Evolutionary conservation across 1,140 invertebrate species (phyloP).

Genomic region (Zaprionus taronus): DNA sequence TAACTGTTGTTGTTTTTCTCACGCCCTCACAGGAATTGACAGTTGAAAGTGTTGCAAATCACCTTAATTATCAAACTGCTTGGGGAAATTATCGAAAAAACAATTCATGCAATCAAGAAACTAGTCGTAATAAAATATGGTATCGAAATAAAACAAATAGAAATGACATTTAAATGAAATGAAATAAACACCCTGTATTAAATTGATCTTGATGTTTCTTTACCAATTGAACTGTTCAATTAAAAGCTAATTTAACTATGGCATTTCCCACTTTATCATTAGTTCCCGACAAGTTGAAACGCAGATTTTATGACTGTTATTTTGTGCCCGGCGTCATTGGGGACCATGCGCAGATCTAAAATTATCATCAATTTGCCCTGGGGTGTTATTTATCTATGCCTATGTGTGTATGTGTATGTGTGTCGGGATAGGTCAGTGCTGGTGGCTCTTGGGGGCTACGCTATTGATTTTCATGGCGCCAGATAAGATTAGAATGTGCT

Average conservation of each 20-base stretch:
- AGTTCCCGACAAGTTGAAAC: slow-evolving; percentile 8
- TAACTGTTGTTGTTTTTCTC: background rate
- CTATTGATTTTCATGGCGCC: slow-evolving; percentile 59
- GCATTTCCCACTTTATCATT: slow-evolving; percentile 6
- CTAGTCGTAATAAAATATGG: background rate
- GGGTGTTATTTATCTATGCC: slow-evolving; percentile 41
- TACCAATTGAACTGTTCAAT: slow-evolving; percentile 38
- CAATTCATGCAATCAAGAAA: background rate
- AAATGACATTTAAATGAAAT: too few species aligned
- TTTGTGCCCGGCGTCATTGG: slow-evolving; percentile 10
- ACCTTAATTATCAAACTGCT: background rate
- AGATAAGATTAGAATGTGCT: slow-evolving; percentile 57
- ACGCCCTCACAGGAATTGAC: background rate
- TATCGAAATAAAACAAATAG: background rate
- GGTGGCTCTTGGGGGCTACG: background rate
- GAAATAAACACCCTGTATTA: slow-evolving; percentile 22
- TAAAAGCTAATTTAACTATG: slow-evolving; percentile 40
- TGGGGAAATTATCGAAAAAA: background rate
- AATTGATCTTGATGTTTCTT: background rate
- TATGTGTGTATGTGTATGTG: slow-evolving; percentile 5
- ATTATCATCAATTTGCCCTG: slow-evolving; percentile 41
- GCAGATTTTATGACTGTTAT: slow-evolving; percentile 22
- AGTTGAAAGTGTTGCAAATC: background rate
- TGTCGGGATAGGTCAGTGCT: slow-evolving; percentile 57
- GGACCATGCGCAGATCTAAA: slow-evolving; percentile 19